Evolutionary conservation across 1,140 invertebrate species (phyloP).

Genomic region (Drosophila equinoxialis): DNA sequence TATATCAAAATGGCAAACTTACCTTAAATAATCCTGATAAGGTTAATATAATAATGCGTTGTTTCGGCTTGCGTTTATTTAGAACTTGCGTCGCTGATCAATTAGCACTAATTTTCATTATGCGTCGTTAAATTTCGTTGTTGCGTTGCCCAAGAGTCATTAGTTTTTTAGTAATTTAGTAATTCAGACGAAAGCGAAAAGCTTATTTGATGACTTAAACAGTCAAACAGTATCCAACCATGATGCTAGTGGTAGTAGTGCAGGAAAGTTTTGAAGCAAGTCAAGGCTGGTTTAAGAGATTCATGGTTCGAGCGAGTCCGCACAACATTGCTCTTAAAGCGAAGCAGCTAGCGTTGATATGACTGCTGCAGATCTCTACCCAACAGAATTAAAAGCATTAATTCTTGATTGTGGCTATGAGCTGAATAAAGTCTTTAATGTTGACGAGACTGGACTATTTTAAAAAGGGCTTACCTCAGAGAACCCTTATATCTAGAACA

Average conservation of each 20-base stretch:
- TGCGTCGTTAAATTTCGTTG: too few species aligned
- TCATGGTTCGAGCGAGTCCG: neutral
- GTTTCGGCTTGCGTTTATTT: too few species aligned
- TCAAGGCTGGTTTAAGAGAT: constrained; percentile 5
- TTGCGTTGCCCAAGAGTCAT: too few species aligned
- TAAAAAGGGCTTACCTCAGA: neutral
- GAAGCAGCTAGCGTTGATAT: neutral
- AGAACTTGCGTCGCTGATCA: too few species aligned
- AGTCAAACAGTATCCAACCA: neutral
- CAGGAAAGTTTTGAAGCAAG: neutral
- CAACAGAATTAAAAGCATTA: neutral
- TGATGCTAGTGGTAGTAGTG: neutral
- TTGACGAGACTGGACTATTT: neutral
- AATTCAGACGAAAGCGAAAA: neutral
- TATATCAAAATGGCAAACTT: too few species aligned
- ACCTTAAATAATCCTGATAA: too few species aligned
- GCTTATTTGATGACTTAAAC: neutral
- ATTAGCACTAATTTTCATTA: too few species aligned
- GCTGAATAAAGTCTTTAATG: neutral
- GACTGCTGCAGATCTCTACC: neutral
- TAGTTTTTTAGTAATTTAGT: too few species aligned
- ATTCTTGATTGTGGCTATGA: neutral
- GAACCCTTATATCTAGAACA: constrained; percentile 12
- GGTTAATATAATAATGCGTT: too few species aligned
- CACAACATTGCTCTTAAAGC: neutral